phyloP scores from a whole-genome alignment of 2,797 vertebrate genomes.

The Labroides dimidiatus region DNA sequence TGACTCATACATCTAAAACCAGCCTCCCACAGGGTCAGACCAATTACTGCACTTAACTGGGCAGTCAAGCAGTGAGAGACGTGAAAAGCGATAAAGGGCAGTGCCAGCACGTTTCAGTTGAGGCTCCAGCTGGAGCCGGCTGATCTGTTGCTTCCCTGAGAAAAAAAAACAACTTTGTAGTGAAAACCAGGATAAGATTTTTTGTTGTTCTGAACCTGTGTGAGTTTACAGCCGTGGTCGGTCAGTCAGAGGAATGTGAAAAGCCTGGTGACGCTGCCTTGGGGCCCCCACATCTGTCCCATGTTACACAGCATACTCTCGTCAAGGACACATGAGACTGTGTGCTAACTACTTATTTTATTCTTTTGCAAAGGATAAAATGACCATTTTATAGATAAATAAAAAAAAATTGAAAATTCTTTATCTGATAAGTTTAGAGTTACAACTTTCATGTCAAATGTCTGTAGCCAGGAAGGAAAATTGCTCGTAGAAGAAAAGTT shows the following conservation, averaged over 20 bases:
- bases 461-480: no score
- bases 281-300: constrained; percentile 71
- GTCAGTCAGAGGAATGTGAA: constrained; percentile 70
- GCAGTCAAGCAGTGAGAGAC: constrained; percentile 59
- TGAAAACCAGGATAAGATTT: constrained; percentile 60
- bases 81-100: constrained; percentile 44
- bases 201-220: constrained; percentile 56
- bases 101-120: constrained; percentile 48
- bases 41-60: constrained; percentile 70
- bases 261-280: constrained; percentile 49
- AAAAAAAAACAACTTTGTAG: constrained; percentile 34
- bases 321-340: constrained; percentile 35
- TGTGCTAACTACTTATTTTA: not conserved
- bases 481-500: no score
- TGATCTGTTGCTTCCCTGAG: constrained; percentile 47
- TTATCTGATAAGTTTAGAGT: no score
- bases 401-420: not conserved
- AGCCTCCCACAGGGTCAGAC: constrained; percentile 56
- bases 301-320: constrained; percentile 59
- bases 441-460: no score
- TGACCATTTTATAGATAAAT: not conserved
- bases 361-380: not conserved
- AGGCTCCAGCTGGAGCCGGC: constrained; percentile 61
- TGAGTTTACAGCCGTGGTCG: constrained; percentile 64
- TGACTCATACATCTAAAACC: constrained; percentile 61